A percentile compares a stretch with the other conserved stretches of the same genome.
Conservation (phyloP, 1,140 invertebrate species). For the Bombus ignitus region DNA sequence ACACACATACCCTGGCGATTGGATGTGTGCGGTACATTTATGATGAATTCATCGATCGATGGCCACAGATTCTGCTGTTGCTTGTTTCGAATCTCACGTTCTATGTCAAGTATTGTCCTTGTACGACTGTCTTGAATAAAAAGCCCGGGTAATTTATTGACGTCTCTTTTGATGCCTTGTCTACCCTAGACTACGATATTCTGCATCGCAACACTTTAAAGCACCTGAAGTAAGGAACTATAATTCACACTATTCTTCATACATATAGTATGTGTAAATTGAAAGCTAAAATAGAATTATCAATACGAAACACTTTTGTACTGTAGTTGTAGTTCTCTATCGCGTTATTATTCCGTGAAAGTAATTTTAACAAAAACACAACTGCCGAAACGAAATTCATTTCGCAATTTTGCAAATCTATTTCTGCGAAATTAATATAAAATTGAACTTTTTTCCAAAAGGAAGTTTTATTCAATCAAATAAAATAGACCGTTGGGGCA, state of each 20-base stretch:
- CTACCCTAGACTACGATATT: background rate
- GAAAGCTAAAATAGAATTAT: background rate
- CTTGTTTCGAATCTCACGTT: background rate
- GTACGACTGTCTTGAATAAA: background rate
- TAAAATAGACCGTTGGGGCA: background rate
- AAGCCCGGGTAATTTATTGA: background rate
- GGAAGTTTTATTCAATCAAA: too few relatives aligned
- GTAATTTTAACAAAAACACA: background rate
- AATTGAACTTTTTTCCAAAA: background rate
- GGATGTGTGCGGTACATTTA: background rate
- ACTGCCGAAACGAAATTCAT: background rate
- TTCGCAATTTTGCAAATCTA: background rate
- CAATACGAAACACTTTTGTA: background rate
- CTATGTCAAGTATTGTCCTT: background rate
- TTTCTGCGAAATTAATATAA: background rate
- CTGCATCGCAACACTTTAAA: background rate
- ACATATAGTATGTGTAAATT: background rate
- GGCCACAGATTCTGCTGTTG: background rate
- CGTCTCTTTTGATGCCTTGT: too few relatives aligned
- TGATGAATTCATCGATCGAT: conserved; percentile 10
- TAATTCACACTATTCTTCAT: background rate
- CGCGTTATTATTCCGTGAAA: background rate
- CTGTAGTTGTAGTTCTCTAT: background rate
- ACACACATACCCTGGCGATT: background rate
- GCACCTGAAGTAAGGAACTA: background rate